Conservation (phyloP, 2,113 vertebrate genomes). For the Melanotaenia duboulayi region DNA sequence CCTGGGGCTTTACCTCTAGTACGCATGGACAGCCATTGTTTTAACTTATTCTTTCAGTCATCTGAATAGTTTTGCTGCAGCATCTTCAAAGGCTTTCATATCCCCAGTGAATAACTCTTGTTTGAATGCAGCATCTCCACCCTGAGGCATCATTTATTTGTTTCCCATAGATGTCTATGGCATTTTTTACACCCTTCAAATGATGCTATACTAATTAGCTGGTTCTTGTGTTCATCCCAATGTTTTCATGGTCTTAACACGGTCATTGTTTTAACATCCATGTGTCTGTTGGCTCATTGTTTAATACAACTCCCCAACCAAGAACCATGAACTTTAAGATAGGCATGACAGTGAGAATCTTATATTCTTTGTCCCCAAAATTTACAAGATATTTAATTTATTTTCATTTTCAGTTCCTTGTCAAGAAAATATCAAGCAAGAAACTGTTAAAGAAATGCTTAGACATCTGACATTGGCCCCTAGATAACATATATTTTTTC, state of each 20-base stretch:
- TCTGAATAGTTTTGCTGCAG: conserved; percentile 23
- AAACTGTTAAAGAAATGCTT: too few relatives aligned
- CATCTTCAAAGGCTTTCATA: conserved; percentile 30
- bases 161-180: conserved; percentile 13
- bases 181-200: conserved; percentile 33
- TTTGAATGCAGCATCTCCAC: conserved; percentile 49
- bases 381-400: neutral
- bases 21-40: conserved; percentile 57
- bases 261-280: conserved; percentile 42
- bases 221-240: conserved; percentile 40
- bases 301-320: conserved; percentile 37
- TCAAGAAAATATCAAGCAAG: neutral
- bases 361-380: neutral
- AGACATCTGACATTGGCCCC: too few relatives aligned
- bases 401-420: neutral
- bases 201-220: conserved; percentile 51
- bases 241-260: conserved; percentile 41
- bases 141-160: conserved; percentile 43
- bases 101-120: conserved; percentile 44
- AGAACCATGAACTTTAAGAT: conserved; percentile 18
- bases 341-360: neutral
- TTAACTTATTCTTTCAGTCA: conserved; percentile 46
- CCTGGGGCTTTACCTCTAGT: conserved; percentile 49
- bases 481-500: too few relatives aligned
- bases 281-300: conserved; percentile 2